phyloP scores from a whole-genome alignment of 2,113 vertebrate genomes.

The Apodemus speciosus region DNA sequence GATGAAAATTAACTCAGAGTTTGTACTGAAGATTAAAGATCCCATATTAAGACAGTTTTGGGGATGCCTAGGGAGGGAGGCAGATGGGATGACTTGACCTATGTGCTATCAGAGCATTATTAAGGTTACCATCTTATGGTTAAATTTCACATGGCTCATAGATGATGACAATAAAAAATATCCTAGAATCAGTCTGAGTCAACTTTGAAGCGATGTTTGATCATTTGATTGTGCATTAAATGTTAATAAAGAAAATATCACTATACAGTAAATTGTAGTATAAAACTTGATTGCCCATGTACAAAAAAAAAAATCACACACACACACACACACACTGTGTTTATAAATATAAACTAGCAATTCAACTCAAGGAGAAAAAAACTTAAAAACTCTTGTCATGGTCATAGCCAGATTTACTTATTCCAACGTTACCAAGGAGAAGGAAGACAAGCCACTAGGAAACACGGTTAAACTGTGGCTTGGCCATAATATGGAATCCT shows the following conservation, averaged over 20 bases:
- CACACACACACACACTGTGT: background rate
- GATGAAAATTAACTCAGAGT: background rate
- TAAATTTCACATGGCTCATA: background rate
- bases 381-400: background rate
- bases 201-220: background rate
- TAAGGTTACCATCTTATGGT: background rate
- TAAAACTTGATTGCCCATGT: background rate
- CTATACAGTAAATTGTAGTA: background rate
- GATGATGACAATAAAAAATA: background rate
- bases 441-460: background rate
- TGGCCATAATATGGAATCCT: slow-evolving; percentile 15
- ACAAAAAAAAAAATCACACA: background rate
- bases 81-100: background rate
- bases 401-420: background rate
- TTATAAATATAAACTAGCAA: background rate
- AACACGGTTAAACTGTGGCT: background rate
- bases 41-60: background rate
- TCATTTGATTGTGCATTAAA: background rate
- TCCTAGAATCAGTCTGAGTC: background rate
- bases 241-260: background rate
- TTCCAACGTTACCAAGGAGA: background rate
- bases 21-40: background rate
- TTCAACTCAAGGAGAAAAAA: background rate
- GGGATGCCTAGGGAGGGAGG: background rate
- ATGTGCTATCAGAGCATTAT: background rate